Base-by-base conservation (phyloP, 2,888 invertebrate species). In the Hybos culiciformis region DNA sequence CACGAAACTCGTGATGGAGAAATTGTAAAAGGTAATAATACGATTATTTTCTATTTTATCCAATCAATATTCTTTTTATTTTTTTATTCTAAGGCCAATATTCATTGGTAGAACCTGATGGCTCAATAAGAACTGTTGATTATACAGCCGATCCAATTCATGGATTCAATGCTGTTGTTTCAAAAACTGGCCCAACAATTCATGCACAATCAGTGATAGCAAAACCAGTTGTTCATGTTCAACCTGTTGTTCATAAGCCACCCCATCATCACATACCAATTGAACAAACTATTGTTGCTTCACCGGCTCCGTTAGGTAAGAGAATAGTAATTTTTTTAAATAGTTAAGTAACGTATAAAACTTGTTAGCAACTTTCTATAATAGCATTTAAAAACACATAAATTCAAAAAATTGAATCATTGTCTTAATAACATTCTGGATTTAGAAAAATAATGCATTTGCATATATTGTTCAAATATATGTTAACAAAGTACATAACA, bases 1-100 rank as follows among this genome's bases (percentile, higher is more conserved):
- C 76, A 75, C 46, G 77, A 77, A 56, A 71, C 73, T 0, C 69
- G 77, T 45, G 75, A 77, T 47, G 77, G 77, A 1, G 77, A 76
- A 59, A 72, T 77, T 23, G 77, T 77, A 2, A 76, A 75, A 69
- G 76, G 76, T 75, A 56, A 46, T 15, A 17, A 26, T 33, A 15
- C 5, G 14, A 12, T 18, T 21, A 24, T 15, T 19, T 21, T 34
- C 41, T n/a, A n/a, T n/a, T n/a, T n/a, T n/a, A n/a, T 18, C 14
- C 8, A 9, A 29, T 18, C 6, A 8, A 23, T 37, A 23, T 26
- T 43, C 3, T 20, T 24, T 26, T 8, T 23, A 24, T 9, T 43
- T 37, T 32, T 19, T 19, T 38, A 39, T 21, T 31, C 11, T 18
- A 7, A 63, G 66, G 66, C 32, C 66, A 66, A 58, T 66, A 66